Base-by-base conservation (phyloP, 2,797 vertebrate genomes). In the Myotis daubentonii region DNA sequence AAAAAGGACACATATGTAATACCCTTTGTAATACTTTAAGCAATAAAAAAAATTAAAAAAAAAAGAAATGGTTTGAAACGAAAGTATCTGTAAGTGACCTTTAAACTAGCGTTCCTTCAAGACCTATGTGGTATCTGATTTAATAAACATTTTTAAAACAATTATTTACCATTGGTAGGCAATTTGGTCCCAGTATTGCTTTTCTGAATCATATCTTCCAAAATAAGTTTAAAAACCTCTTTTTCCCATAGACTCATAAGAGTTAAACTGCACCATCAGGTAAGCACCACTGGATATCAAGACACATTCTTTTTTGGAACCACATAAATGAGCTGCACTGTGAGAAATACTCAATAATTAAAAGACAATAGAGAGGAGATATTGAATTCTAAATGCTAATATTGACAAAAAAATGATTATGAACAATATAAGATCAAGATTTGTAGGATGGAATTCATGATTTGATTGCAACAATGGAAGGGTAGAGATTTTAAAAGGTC, bases 171-270 rank as follows among this genome's bases (percentile, higher is more conserved):
- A 60, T 2, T n/a, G 23, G 78, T 36, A 49, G 78, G 65, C 84
- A 74, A n/a, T 25, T 66, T 49, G 8, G 51, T 28, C 11, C 22
- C 60, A 76, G 10, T 60, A 44, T 44, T 79, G 38, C 38, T 84
- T 72, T 84, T 51, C 65, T 68, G 55, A 79, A 57, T 66, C 8
- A 30, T 68, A 19, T 94, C 72, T 91, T 91, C 88, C 74, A 91
- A 84, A 74, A n/a, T 49, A 57, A 91, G 13, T 88, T 91, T 88
- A 88, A 95, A 88, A 88, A 74, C 55, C 72, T 74, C 55, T 74
- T 57, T 60, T 8, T 80, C 38, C 72, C 49, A 83, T 72, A 57
- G 79, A 80, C 28, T 66, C 62, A 71, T 87, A 38, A 84, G 79
- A 44, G 57, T 94, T 80, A 78, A 94, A 80, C 25, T 68, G 68